A percentile compares a stretch with the other conserved stretches of the same genome.
These are phyloP conservation scores for Eriosoma lanigerum DNA, from an alignment of 1,140 invertebrate genomes.

Conservation along the genomic window DNA sequence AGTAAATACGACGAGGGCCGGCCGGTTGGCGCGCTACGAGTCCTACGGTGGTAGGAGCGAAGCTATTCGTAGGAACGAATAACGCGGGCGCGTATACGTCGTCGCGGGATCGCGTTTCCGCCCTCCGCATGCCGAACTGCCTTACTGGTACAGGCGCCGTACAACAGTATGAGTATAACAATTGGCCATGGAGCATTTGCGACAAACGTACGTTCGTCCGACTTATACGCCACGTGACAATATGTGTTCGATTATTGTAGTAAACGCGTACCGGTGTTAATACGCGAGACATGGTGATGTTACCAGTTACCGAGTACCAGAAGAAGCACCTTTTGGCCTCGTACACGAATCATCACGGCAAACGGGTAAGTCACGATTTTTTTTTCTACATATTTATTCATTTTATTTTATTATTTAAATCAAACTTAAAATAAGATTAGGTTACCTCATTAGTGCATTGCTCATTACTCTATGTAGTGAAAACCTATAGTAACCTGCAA, in stretches of 20 bases:
- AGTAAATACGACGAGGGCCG: no score
- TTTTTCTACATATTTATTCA: no score
- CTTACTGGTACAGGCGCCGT: not conserved
- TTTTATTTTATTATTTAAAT: no score
- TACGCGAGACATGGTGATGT: slow-evolving; percentile 7
- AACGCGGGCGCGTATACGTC: slow-evolving; percentile 7
- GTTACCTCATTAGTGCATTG: no score
- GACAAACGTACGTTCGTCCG: slow-evolving; percentile 31
- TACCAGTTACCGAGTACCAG: not conserved
- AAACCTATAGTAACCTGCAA: no score
- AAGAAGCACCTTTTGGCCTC: slow-evolving; percentile 26
- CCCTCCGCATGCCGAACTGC: not conserved
- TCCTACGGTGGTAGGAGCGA: not conserved
- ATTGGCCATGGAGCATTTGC: slow-evolving; percentile 42
- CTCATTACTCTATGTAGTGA: no score
- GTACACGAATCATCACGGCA: not conserved
- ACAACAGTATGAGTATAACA: slow-evolving; percentile 34
- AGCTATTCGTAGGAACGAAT: no score
- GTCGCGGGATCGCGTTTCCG: not conserved
- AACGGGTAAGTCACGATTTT: not conserved
- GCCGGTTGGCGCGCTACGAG: slow-evolving; percentile 40
- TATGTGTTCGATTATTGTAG: not conserved
- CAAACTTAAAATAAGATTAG: no score
- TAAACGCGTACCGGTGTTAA: not conserved
- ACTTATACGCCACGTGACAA: slow-evolving; percentile 24